Conservation (phyloP, 2,113 vertebrate species). For the Pseudopipra pipra region DNA sequence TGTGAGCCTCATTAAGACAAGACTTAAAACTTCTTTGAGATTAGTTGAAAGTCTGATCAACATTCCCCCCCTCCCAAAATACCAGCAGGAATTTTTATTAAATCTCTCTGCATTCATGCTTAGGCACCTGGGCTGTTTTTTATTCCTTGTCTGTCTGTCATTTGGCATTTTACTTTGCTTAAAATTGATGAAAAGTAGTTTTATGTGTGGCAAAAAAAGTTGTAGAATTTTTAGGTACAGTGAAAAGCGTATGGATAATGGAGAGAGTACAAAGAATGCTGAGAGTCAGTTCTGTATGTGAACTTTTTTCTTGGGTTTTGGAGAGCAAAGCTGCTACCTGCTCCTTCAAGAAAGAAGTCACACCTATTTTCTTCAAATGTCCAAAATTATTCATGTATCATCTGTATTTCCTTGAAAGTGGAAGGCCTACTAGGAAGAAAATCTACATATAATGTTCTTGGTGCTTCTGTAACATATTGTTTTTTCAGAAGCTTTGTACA, state of each 20-base stretch:
- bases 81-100: not conserved
- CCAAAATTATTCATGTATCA: not conserved
- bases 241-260: not conserved
- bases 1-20: not conserved
- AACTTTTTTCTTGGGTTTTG: not conserved
- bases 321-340: not conserved
- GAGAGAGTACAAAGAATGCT: not conserved
- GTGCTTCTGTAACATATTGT: not conserved
- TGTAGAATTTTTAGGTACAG: not conserved
- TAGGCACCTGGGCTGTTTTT: not conserved
- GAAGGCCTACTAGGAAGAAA: not conserved
- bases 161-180: not conserved
- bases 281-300: not conserved
- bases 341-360: not conserved
- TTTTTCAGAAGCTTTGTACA: not conserved
- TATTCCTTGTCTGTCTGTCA: not conserved
- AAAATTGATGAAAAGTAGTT: not conserved
- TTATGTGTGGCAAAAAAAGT: not conserved
- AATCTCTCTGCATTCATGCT: not conserved
- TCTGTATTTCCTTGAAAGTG: not conserved
- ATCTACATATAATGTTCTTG: not conserved
- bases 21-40: not conserved
- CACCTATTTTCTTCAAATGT: not conserved
- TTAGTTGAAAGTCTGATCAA: not conserved
- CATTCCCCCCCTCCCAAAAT: rapidly evolving